Evolutionary conservation across 2,888 invertebrate genomes (phyloP).

Genomic region (Myopa tessellatipennis): DNA sequence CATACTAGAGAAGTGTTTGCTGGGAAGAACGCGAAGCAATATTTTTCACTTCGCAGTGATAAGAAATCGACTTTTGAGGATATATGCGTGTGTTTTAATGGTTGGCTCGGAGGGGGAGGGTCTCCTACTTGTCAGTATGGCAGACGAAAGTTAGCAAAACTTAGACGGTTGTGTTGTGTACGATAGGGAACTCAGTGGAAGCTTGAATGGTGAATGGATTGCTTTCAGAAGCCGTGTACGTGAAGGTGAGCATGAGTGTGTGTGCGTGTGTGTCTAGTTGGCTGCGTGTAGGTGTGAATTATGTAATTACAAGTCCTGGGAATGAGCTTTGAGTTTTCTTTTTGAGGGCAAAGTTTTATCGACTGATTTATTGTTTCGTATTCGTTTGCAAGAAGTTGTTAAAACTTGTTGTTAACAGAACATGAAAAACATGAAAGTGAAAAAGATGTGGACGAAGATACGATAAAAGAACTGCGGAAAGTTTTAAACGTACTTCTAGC

Average conservation of each 20-base stretch:
- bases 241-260: background rate
- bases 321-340: background rate
- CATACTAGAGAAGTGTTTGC: background rate
- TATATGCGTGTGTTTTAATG: background rate
- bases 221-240: background rate
- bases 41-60: background rate
- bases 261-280: background rate
- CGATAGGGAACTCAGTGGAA: background rate
- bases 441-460: background rate
- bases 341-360: background rate
- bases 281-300: slow-evolving; percentile 12
- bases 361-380: slow-evolving; percentile 14
- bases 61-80: background rate
- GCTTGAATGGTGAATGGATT: no score
- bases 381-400: slow-evolving; percentile 3
- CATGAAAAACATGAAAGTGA: background rate
- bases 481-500: slow-evolving; percentile 6
- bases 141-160: background rate
- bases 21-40: background rate
- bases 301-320: slow-evolving; percentile 14
- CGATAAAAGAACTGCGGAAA: background rate
- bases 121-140: background rate
- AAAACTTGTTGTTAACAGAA: background rate
- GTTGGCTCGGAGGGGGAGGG: background rate
- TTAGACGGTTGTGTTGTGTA: background rate